These are phyloP conservation scores for Amorpha juglandis DNA, from an alignment of 2,888 invertebrate species.

Conservation along the genomic window DNA sequence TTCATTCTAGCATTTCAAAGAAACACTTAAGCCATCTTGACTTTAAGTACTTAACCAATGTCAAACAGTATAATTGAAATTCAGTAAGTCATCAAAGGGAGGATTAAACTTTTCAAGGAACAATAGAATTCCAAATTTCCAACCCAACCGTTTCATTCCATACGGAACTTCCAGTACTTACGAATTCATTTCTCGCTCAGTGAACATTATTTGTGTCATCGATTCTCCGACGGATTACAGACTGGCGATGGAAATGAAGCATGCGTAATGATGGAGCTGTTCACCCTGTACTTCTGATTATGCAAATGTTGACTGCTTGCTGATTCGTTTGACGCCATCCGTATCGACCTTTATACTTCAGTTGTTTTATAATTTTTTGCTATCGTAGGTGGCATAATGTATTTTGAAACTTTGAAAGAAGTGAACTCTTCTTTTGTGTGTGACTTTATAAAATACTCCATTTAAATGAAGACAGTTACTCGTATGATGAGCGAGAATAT, in stretches of 20 bases:
- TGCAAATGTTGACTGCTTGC: conserved; percentile 21
- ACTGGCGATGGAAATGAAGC: conserved; percentile 13
- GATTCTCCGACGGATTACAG: conserved; percentile 12
- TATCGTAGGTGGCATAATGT: too few relatives aligned
- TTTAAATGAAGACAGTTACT: too few relatives aligned
- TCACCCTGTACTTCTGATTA: conserved; percentile 6
- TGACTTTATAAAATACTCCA: too few relatives aligned
- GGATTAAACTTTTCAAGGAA: conserved; percentile 5
- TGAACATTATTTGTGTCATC: conserved; percentile 21
- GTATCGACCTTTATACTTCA: neutral
- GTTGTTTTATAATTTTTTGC: neutral
- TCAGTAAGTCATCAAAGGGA: conserved; percentile 14
- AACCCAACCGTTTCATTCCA: conserved; percentile 8
- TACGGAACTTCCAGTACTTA: conserved; percentile 7
- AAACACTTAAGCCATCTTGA: too few relatives aligned
- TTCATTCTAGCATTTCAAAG: neutral
- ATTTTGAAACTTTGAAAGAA: too few relatives aligned
- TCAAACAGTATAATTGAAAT: neutral
- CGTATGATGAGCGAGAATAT: too few relatives aligned
- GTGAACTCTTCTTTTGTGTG: too few relatives aligned
- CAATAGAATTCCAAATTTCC: conserved; percentile 6
- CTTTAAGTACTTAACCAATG: too few relatives aligned
- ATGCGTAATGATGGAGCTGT: conserved; percentile 9
- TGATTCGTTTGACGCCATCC: conserved; percentile 11
- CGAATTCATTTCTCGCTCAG: conserved; percentile 12